Percentiles rank a stretch among this genome's conserved stretches.
Conservation (phyloP, 2,888 invertebrate species). For the Beris morrisii region DNA sequence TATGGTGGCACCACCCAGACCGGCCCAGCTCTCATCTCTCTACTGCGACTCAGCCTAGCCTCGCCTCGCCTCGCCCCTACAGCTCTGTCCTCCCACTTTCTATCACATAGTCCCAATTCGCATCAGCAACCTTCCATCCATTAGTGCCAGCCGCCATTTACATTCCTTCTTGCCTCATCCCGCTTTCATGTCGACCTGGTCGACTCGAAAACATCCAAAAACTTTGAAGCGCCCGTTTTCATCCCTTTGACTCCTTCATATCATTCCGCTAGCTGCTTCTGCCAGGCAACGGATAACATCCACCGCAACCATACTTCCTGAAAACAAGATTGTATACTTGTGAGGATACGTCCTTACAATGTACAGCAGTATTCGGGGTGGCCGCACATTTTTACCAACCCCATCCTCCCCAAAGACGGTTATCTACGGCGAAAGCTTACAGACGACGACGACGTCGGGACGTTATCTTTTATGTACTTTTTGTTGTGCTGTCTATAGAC, state of each 20-base stretch:
- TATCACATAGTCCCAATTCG: conserved; percentile 20
- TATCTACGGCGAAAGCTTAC: conserved; percentile 20
- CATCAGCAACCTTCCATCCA: conserved; percentile 18
- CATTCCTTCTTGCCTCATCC: conserved; percentile 15
- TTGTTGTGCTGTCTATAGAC: conserved; percentile 12
- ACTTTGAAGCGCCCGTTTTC: too few relatives aligned
- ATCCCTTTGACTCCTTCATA: too few relatives aligned
- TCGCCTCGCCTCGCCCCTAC: neutral
- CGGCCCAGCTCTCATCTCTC: neutral
- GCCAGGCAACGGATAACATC: too few relatives aligned
- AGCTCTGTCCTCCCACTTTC: conserved; percentile 1
- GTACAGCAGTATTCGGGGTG: conserved; percentile 13
- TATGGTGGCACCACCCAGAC: conserved; percentile 25
- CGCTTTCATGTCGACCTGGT: neutral
- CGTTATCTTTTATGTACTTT: conserved; percentile 25
- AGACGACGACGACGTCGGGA: conserved; percentile 31
- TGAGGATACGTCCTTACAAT: conserved; percentile 5
- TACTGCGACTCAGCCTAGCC: too few relatives aligned
- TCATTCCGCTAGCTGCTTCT: too few relatives aligned
- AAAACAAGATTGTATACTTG: too few relatives aligned
- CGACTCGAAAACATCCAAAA: too few relatives aligned
- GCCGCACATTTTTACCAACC: conserved; percentile 20
- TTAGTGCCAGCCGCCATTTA: conserved; percentile 25
- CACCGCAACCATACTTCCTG: too few relatives aligned
- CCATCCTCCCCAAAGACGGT: conserved; percentile 5